Evolutionary conservation across 2,888 invertebrate genomes (phyloP).

Genomic region (Hemaris fuciformis): DNA sequence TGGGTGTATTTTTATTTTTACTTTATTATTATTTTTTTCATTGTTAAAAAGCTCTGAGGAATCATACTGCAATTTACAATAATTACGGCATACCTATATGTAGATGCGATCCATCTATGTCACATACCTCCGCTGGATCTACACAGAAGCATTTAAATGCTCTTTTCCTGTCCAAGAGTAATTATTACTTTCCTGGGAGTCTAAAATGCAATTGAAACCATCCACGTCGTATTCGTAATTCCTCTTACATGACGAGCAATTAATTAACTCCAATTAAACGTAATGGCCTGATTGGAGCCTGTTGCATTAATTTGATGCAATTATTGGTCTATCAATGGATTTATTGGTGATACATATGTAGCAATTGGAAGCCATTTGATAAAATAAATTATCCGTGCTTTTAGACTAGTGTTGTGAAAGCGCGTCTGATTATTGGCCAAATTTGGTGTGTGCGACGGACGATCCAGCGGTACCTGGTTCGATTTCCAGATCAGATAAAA

Average conservation of each 20-base stretch:
- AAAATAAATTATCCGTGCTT: background rate
- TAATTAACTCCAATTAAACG: constrained; percentile 5
- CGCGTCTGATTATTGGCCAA: too few relatives aligned
- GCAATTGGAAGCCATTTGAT: too few relatives aligned
- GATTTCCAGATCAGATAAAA: too few relatives aligned
- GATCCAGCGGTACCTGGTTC: too few relatives aligned
- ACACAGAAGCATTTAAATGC: background rate
- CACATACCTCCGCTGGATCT: background rate
- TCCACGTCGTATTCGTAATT: background rate
- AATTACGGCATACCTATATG: too few relatives aligned
- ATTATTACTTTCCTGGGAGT: background rate
- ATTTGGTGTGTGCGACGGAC: too few relatives aligned
- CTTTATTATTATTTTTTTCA: too few relatives aligned
- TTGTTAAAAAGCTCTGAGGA: too few relatives aligned
- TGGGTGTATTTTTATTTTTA: too few relatives aligned
- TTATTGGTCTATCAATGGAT: background rate
- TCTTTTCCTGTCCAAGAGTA: background rate
- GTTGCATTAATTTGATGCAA: constrained; percentile 5
- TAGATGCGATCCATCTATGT: too few relatives aligned
- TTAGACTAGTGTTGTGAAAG: too few relatives aligned
- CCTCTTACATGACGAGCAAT: background rate
- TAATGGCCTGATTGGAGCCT: constrained; percentile 3
- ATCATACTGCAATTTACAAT: too few relatives aligned
- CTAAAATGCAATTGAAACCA: background rate
- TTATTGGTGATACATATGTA: background rate